phyloP scores from a whole-genome alignment of 2,797 vertebrate genomes.

The Euphonia xanthogaster region DNA sequence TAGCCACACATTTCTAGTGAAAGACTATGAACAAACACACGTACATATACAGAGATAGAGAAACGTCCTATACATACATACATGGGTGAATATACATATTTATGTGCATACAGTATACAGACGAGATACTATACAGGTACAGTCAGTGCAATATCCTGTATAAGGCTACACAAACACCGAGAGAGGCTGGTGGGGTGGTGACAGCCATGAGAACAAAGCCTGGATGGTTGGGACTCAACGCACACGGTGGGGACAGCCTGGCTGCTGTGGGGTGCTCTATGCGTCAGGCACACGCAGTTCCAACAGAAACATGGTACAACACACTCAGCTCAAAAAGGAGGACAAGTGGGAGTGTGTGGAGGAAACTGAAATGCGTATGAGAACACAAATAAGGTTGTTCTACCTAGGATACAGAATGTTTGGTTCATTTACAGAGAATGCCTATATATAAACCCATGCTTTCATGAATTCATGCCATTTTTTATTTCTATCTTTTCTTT shows the following conservation, averaged over 20 bases:
- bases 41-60: constrained; percentile 36
- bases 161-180: constrained; percentile 46
- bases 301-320: neutral
- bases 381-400: constrained; percentile 1
- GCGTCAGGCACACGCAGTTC: neutral
- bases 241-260: neutral
- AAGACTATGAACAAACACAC: constrained; percentile 35
- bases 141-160: constrained; percentile 45
- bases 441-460: constrained; percentile 43
- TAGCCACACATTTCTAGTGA: constrained; percentile 40
- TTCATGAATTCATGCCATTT: constrained; percentile 46
- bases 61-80: constrained; percentile 54
- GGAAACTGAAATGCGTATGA: neutral
- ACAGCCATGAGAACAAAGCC: constrained; percentile 23
- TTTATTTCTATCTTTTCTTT: constrained; percentile 45
- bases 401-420: constrained; percentile 12
- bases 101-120: constrained; percentile 48
- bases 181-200: constrained; percentile 24
- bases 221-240: neutral
- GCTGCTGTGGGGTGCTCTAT: neutral
- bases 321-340: neutral
- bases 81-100: constrained; percentile 33
- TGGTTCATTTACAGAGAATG: constrained; percentile 37
- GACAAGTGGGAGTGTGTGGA: neutral
- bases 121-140: constrained; percentile 54